Evolutionary conservation across 2,797 vertebrate species (phyloP).

Genomic region (Eutrigla gurnardus): DNA sequence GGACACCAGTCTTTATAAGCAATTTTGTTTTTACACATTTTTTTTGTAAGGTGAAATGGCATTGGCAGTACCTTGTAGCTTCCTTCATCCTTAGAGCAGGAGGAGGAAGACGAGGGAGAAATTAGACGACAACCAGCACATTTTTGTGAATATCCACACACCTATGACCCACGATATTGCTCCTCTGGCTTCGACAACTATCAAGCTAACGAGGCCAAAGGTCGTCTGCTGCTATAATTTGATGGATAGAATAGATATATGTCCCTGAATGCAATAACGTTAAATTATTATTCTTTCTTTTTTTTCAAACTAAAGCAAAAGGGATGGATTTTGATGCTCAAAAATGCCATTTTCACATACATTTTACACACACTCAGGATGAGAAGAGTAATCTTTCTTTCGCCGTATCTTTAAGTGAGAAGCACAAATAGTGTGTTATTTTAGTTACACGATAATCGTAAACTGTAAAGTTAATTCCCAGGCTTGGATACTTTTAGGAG

Average conservation of each 20-base stretch:
- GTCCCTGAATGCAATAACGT: neutral
- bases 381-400: neutral
- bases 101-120: neutral
- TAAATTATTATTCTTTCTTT: too few relatives aligned
- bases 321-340: neutral
- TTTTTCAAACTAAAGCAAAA: neutral
- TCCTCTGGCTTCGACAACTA: neutral
- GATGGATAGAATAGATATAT: neutral
- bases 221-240: neutral
- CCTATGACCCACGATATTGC: neutral
- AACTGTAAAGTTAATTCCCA: constrained; percentile 36
- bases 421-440: constrained; percentile 16
- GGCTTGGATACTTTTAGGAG: constrained; percentile 55
- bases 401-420: constrained; percentile 5
- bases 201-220: neutral
- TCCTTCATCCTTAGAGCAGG: neutral
- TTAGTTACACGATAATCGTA: neutral
- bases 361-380: neutral
- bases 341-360: neutral
- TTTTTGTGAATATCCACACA: neutral
- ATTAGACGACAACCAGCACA: neutral
- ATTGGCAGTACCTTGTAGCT: neutral
- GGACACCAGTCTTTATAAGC: constrained; percentile 6
- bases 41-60: neutral
- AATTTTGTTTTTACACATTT: too few relatives aligned